Evolutionary conservation across 2,888 invertebrate species (phyloP).

Genomic region (Esperia sulphurella): DNA sequence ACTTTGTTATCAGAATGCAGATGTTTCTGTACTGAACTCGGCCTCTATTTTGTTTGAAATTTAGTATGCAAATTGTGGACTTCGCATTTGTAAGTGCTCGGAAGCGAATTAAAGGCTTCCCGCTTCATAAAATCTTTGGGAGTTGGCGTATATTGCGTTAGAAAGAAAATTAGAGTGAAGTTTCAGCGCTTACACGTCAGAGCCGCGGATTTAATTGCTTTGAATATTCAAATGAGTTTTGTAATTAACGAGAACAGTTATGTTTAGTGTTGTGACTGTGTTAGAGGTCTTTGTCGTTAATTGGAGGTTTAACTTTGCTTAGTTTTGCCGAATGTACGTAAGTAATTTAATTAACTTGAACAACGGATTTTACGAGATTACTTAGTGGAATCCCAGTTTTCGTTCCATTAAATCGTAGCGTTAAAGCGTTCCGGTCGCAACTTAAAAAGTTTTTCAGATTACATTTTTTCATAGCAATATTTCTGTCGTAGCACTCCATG

Average conservation of each 20-base stretch:
- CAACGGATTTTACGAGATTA: constrained; percentile 8
- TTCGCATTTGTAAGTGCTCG: constrained; percentile 51
- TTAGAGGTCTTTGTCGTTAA: constrained; percentile 31
- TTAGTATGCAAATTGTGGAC: constrained; percentile 61
- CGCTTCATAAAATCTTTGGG: constrained; percentile 46
- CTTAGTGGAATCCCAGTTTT: constrained; percentile 3
- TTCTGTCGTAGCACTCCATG: too few species aligned
- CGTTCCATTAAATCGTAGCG: not conserved
- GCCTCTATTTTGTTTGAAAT: constrained; percentile 59
- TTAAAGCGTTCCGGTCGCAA: not conserved
- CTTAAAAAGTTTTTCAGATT: constrained; percentile 2
- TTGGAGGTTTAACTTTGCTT: constrained; percentile 37
- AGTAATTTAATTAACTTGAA: constrained; percentile 23
- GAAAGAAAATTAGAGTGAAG: constrained; percentile 40
- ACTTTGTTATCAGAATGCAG: constrained; percentile 45
- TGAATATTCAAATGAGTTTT: constrained; percentile 56
- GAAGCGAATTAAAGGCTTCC: constrained; percentile 48
- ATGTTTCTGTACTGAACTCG: constrained; percentile 34
- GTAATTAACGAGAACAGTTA: constrained; percentile 43
- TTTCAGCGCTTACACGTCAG: constrained; percentile 24
- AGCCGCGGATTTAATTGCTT: constrained; percentile 37
- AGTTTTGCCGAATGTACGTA: constrained; percentile 25
- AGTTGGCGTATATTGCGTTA: constrained; percentile 37
- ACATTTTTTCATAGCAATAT: constrained; percentile 2
- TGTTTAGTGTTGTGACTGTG: constrained; percentile 37